These are phyloP conservation scores for Orchestes rusci DNA, from an alignment of 2,888 invertebrate genomes.

Conservation along the genomic window DNA sequence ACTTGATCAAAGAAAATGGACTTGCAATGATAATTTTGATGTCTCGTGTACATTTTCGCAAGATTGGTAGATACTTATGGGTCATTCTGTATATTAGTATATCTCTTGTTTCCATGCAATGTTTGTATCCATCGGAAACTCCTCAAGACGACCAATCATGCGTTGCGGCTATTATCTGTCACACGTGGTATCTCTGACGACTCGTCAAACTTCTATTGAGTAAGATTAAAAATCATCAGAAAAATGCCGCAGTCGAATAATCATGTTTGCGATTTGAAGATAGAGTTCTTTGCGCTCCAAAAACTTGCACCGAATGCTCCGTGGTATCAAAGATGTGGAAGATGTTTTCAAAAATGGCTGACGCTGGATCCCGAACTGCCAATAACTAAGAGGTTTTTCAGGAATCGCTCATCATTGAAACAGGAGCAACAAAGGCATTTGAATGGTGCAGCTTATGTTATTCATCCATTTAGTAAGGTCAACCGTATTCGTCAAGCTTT, in stretches of 20 bases:
- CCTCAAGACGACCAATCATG: too few species aligned
- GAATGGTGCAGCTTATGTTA: slow-evolving; percentile 21
- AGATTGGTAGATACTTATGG: too few species aligned
- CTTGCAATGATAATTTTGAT: too few species aligned
- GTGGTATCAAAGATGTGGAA: slow-evolving; percentile 12
- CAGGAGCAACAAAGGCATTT: slow-evolving; percentile 25
- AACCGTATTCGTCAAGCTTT: slow-evolving; percentile 18
- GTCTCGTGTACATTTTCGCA: too few species aligned
- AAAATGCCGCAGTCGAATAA: slow-evolving; percentile 10
- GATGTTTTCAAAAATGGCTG: slow-evolving; percentile 11
- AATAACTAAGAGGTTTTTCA: slow-evolving; percentile 20
- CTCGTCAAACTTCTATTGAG: too few species aligned
- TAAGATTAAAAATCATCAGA: too few species aligned
- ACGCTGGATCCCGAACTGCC: slow-evolving; percentile 16
- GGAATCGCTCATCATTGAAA: slow-evolving; percentile 25
- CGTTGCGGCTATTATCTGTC: too few species aligned
- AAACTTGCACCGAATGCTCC: slow-evolving; percentile 19
- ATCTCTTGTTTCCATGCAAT: too few species aligned
- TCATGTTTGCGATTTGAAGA: slow-evolving; percentile 17
- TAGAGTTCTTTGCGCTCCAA: slow-evolving; percentile 16
- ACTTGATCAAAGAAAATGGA: too few species aligned
- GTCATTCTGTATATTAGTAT: too few species aligned
- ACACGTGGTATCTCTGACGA: too few species aligned
- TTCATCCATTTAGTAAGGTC: slow-evolving; percentile 30
- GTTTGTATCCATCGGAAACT: too few species aligned